Percentiles rank a stretch among this genome's conserved stretches.
These are phyloP conservation scores for Antennarius maculatus DNA, from an alignment of 2,797 vertebrate species.

Conservation along the genomic window DNA sequence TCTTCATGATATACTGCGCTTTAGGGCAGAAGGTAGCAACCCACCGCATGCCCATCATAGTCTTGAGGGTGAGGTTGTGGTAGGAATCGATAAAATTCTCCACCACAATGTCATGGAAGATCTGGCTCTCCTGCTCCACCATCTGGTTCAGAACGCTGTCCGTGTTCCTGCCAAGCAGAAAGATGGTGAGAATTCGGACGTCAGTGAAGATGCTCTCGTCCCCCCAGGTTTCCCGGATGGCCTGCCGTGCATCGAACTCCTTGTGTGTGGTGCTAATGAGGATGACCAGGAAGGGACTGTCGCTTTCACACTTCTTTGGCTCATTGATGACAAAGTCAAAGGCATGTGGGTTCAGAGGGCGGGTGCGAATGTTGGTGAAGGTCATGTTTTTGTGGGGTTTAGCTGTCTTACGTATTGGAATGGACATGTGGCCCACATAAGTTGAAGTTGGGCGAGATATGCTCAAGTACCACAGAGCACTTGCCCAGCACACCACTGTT, in stretches of 20 bases:
- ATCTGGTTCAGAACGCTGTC: slow-evolving; percentile 94
- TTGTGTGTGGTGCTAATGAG: slow-evolving; percentile 98
- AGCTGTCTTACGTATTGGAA: slow-evolving; percentile 83
- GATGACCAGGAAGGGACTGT: slow-evolving; percentile 90
- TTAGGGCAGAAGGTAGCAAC: slow-evolving; percentile 93
- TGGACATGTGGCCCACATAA: slow-evolving; percentile 87
- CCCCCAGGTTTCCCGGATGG: slow-evolving; percentile 97
- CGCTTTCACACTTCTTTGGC: slow-evolving; percentile 91
- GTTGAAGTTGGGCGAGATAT: slow-evolving; percentile 92
- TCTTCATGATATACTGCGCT: slow-evolving; percentile 97
- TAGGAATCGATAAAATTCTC: slow-evolving; percentile 98
- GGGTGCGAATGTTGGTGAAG: slow-evolving; percentile 95
- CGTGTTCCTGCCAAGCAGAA: slow-evolving; percentile 91
- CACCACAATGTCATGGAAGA: slow-evolving; percentile 97
- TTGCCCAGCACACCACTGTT: slow-evolving; percentile 98
- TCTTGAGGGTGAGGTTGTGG: slow-evolving; percentile 97
- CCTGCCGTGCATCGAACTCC: slow-evolving; percentile 96
- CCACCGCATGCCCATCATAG: slow-evolving; percentile 98
- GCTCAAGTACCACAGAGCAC: slow-evolving; percentile 96
- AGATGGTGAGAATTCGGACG: slow-evolving; percentile 91
- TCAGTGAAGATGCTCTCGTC: slow-evolving; percentile 93
- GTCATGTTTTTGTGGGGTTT: slow-evolving; percentile 87
- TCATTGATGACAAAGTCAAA: slow-evolving; percentile 96
- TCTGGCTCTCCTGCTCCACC: slow-evolving; percentile 98
- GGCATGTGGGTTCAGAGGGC: slow-evolving; percentile 92